These are phyloP conservation scores for Percopsis transmontana DNA, from an alignment of 2,113 vertebrate species.

Conservation along the genomic window DNA sequence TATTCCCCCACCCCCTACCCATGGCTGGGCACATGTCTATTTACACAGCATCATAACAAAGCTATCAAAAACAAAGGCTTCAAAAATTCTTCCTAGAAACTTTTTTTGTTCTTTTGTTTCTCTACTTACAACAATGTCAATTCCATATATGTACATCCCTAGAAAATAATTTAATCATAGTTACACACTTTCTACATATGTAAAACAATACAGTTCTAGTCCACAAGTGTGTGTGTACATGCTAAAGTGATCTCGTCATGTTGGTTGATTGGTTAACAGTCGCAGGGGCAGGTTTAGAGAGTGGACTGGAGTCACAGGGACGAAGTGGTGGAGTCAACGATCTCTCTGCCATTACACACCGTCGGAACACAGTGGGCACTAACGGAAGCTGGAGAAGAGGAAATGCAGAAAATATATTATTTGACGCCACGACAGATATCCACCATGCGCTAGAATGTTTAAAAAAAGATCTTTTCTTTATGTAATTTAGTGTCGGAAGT, in stretches of 20 bases:
- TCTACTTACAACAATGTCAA: conserved; percentile 86
- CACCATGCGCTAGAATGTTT: neutral
- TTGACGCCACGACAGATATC: neutral
- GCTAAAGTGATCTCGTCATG: conserved; percentile 74
- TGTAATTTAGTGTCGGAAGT: too few species aligned
- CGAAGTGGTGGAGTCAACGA: conserved; percentile 98
- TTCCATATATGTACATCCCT: conserved; percentile 93
- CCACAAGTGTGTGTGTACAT: conserved; percentile 53
- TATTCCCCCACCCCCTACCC: conserved; percentile 48
- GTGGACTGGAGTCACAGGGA: conserved; percentile 85
- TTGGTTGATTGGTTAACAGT: conserved; percentile 88
- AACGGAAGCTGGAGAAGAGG: conserved; percentile 84
- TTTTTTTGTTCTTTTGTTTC: conserved; percentile 77
- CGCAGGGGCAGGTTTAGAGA: conserved; percentile 73
- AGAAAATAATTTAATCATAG: conserved; percentile 95
- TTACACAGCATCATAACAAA: conserved; percentile 83
- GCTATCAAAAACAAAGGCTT: conserved; percentile 87
- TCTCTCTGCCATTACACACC: conserved; percentile 95
- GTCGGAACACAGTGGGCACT: conserved; percentile 88
- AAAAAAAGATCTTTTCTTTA: too few species aligned
- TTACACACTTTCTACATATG: conserved; percentile 92
- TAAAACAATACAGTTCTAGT: conserved; percentile 78
- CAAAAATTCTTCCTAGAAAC: conserved; percentile 90
- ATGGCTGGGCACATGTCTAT: conserved; percentile 82
- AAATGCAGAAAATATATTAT: conserved; percentile 13